Conservation (phyloP, 53 echinoderm and acorn worm genomes). For the Echinometra lucunter region DNA sequence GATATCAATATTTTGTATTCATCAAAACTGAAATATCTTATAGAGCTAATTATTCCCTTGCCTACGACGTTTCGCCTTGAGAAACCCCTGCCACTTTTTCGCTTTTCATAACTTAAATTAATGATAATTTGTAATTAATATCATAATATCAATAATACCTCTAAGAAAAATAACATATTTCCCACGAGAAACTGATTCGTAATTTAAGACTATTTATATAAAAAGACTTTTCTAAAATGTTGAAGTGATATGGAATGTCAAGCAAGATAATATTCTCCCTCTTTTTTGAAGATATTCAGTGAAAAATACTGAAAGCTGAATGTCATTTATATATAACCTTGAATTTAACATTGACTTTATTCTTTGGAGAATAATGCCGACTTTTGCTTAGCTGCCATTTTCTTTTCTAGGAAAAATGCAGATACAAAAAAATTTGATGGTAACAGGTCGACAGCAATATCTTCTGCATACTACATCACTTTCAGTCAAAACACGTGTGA, state of each 20-base stretch:
- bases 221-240: neutral
- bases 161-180: too few species aligned
- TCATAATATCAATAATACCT: too few species aligned
- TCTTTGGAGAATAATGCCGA: neutral
- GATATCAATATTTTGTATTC: too few species aligned
- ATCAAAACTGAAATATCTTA: too few species aligned
- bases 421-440: neutral
- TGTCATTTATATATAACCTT: neutral
- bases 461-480: neutral
- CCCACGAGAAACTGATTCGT: too few species aligned
- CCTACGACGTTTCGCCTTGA: too few species aligned
- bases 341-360: neutral
- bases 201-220: too few species aligned
- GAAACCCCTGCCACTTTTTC: too few species aligned
- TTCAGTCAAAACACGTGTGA: constrained; percentile 82
- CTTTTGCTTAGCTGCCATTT: neutral
- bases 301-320: neutral
- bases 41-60: too few species aligned
- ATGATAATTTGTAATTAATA: too few species aligned
- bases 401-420: constrained; percentile 32
- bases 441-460: neutral
- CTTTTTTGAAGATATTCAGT: neutral
- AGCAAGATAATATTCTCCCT: neutral
- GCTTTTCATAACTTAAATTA: too few species aligned
- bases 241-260: constrained; percentile 30